phyloP scores from a whole-genome alignment of 1,140 invertebrate species.

The Sminthurinus signatus region DNA sequence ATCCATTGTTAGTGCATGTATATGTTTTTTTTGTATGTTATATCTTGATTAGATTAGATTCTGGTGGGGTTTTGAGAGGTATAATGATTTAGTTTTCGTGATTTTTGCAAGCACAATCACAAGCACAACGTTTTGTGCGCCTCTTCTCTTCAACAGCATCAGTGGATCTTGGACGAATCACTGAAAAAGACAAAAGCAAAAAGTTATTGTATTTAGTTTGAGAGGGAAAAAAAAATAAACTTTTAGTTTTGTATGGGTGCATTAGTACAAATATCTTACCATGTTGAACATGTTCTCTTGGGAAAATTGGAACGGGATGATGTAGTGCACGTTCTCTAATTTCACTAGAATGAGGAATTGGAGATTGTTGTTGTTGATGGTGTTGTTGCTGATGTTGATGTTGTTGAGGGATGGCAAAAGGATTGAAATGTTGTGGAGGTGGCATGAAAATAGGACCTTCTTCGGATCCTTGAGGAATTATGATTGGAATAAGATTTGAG shows the following conservation, averaged over 20 bases:
- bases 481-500: background rate
- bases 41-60: no score
- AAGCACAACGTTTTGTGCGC: conserved; percentile 34
- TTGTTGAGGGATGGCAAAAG: background rate
- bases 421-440: conserved; percentile 1
- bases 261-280: conserved; percentile 22
- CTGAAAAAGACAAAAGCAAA: conserved; percentile 16
- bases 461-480: background rate
- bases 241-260: no score
- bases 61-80: background rate
- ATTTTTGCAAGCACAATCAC: conserved; percentile 40
- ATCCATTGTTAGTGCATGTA: no score
- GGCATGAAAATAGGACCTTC: conserved; percentile 7
- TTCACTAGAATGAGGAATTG: conserved; percentile 20
- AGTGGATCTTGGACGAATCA: conserved; percentile 25
- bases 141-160: conserved; percentile 18
- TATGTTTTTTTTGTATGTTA: no score
- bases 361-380: conserved; percentile 1
- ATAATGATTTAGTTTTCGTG: conserved; percentile 13
- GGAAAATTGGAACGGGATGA: conserved; percentile 37
- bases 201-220: no score
- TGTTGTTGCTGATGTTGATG: conserved; percentile 7
- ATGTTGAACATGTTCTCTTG: conserved; percentile 31
- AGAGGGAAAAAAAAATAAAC: no score
- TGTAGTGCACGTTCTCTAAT: conserved; percentile 34